Base-by-base conservation (phyloP, 2,888 invertebrate species). In the Philereme transversata region DNA sequence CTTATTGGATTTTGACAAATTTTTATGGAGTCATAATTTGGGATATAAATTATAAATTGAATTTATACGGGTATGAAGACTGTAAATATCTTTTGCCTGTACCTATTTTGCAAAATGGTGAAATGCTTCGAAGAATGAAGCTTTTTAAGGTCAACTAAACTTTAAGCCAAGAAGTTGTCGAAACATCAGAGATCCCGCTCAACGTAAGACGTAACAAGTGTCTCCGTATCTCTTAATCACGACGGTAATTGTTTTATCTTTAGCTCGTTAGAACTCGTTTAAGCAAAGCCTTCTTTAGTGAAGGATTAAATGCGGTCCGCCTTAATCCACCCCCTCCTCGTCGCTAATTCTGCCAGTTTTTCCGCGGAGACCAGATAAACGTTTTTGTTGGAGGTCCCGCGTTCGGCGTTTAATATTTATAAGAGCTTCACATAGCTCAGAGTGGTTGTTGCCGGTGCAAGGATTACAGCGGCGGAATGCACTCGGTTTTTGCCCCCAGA, bases 181-280 rank as follows among this genome's bases (percentile, higher is more conserved):
- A 75, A 73, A 76, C 74, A 75, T 77, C 76, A 74, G 70, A 71
- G 75, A 76, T 72, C 71, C 74, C 70, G 71, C 71, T 78, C 82
- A 77, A 78, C 78, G 78, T 84, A 85, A 88, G 87, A 86, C 81
- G 91, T 91, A 91, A 92, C 92, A 91, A 92, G 92, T 91, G 90
- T 90, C 89, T 79, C 83, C 79, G 88, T 89, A 90, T 90, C 90
- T 91, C 90, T 91, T 91, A 91, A 92, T 92, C 90, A 90, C 89
- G 73, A 81, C 84, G 83, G 88, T 92, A 92, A 92, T 92, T 92
- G 92, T 92, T 92, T 92, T 91, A 92, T 92, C 92, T 90, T 87
- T 86, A 90, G 92, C 91, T 91, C 91, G 91, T 91, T 92, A 92
- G 90, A 89, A 91, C 91, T 91, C 91, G 91, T 91, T 92, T 91